phyloP scores from a whole-genome alignment of 2,113 vertebrate genomes.

The Baryphthengus martii region DNA sequence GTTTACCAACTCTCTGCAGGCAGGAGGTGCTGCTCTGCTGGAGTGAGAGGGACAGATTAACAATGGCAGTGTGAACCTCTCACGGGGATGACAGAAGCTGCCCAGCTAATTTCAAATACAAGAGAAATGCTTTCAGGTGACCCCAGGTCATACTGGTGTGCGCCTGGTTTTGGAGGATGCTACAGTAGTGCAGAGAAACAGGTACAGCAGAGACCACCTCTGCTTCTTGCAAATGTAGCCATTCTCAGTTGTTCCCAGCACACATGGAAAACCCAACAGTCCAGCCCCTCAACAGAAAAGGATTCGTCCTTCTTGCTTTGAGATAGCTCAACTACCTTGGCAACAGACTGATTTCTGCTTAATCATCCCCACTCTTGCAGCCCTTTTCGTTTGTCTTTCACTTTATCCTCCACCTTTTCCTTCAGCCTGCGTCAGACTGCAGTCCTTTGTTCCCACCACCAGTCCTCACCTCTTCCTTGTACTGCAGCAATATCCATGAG shows the following conservation, averaged over 20 bases:
- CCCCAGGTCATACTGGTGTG: background rate
- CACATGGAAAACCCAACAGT: background rate
- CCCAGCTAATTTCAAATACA: background rate
- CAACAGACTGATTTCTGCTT: background rate
- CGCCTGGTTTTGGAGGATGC: background rate
- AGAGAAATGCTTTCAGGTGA: background rate
- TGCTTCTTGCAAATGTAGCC: background rate
- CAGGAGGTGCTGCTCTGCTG: background rate
- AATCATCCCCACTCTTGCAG: background rate
- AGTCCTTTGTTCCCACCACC: background rate
- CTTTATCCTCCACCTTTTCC: background rate
- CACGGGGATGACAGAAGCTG: background rate
- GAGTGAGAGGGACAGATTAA: background rate
- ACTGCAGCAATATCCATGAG: fast-evolving
- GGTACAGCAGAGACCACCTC: background rate
- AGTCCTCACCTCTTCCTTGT: background rate
- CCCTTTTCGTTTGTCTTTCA: background rate
- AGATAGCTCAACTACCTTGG: background rate
- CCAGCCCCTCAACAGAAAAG: background rate
- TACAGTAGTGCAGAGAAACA: background rate
- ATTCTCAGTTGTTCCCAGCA: background rate
- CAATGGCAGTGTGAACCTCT: background rate
- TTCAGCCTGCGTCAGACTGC: background rate
- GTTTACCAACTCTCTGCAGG: background rate
- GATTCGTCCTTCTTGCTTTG: background rate